These are phyloP conservation scores for Drusus annulatus DNA, from an alignment of 1,140 invertebrate genomes.

Conservation along the genomic window DNA sequence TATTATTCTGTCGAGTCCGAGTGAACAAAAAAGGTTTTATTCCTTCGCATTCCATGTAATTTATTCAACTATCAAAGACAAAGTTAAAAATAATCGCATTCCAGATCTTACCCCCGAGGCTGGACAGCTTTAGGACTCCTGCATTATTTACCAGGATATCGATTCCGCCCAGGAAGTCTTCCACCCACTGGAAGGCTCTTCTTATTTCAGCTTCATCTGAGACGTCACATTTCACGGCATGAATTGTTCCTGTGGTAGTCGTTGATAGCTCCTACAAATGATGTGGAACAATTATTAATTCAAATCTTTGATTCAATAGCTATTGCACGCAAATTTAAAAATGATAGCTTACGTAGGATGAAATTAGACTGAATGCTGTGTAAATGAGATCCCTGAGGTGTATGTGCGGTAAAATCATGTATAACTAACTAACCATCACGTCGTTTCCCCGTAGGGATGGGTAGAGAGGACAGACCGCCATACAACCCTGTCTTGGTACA, in stretches of 20 bases:
- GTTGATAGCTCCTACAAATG: slow-evolving; percentile 32
- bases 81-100: slow-evolving; percentile 22
- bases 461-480: no score
- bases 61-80: neutral
- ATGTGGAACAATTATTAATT: neutral
- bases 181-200: slow-evolving; percentile 75
- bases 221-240: slow-evolving; percentile 73
- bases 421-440: no score
- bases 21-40: neutral
- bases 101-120: slow-evolving; percentile 33
- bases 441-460: no score
- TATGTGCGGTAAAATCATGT: no score
- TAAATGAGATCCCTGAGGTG: no score
- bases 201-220: slow-evolving; percentile 75
- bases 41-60: neutral
- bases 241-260: slow-evolving; percentile 56
- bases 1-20: no score
- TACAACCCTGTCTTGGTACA: no score
- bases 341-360: no score
- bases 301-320: no score
- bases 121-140: slow-evolving; percentile 62
- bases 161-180: slow-evolving; percentile 73
- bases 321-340: no score
- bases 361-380: no score
- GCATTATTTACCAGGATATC: slow-evolving; percentile 82